Conservation (phyloP, 2,888 invertebrate species). For the Phyto melanocephala region DNA sequence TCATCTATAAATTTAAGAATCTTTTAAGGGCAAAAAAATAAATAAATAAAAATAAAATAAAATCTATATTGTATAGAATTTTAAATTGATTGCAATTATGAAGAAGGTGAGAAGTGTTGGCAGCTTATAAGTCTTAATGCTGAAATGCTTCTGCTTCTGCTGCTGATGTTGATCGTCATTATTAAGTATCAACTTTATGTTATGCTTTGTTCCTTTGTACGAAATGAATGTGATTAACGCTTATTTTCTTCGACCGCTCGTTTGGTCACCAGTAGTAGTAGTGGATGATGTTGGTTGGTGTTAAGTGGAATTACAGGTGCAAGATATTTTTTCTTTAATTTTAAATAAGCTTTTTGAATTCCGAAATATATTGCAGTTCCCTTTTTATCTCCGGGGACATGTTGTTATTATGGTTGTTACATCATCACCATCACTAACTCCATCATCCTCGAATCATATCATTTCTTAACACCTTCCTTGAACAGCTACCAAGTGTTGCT, state of each 20-base stretch:
- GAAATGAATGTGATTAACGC: conserved; percentile 53
- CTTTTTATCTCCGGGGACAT: conserved; percentile 63
- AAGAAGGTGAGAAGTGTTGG: conserved; percentile 65
- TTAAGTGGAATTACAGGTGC: conserved; percentile 63
- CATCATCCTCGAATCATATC: conserved; percentile 41
- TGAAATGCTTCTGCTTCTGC: conserved; percentile 37
- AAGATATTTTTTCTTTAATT: conserved; percentile 34
- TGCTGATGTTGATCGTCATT: conserved; percentile 39
- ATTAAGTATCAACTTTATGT: conserved; percentile 28
- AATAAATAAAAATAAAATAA: neutral
- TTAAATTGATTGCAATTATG: conserved; percentile 65
- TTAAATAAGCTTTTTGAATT: conserved; percentile 35
- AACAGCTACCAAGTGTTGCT: neutral
- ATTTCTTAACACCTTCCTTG: conserved; percentile 55
- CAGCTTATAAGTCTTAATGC: conserved; percentile 59
- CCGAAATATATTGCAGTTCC: conserved; percentile 38
- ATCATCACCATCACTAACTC: conserved; percentile 43
- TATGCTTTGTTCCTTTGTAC: conserved; percentile 21
- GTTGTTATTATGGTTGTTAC: conserved; percentile 62
- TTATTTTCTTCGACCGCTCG: neutral
- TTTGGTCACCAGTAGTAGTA: neutral
- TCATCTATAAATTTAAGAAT: neutral
- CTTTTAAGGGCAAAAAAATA: neutral
- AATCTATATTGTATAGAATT: conserved; percentile 53
- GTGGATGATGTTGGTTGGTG: conserved; percentile 24